phyloP scores from a whole-genome alignment of 2,888 invertebrate species.

The Leptarthrus brevirostris region DNA sequence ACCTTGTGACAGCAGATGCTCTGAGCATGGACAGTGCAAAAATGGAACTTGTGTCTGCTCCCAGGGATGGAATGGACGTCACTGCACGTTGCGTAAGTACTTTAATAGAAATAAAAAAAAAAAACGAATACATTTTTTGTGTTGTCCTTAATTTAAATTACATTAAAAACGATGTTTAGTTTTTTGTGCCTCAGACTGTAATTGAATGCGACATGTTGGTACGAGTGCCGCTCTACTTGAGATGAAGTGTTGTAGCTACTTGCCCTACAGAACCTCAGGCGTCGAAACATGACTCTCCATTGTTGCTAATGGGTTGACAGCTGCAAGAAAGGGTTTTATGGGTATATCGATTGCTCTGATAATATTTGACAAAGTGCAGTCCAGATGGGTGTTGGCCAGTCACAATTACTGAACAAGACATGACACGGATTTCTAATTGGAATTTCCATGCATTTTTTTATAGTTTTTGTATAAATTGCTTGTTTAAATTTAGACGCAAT shows the following conservation, averaged over 20 bases:
- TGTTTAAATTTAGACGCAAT: too few relatives aligned
- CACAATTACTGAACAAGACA: neutral
- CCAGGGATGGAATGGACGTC: constrained; percentile 98
- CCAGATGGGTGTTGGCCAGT: neutral
- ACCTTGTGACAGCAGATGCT: constrained; percentile 91
- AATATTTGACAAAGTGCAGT: constrained; percentile 14
- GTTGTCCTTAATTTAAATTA: constrained; percentile 17
- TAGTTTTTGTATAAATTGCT: too few relatives aligned
- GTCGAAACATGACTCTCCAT: constrained; percentile 16
- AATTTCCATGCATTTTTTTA: neutral
- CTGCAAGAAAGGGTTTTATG: constrained; percentile 14
- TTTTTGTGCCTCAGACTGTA: neutral
- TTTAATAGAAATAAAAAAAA: neutral
- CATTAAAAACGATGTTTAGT: neutral
- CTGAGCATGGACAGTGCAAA: constrained; percentile 95
- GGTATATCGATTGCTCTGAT: constrained; percentile 22
- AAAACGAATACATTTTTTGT: neutral
- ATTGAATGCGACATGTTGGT: constrained; percentile 33
- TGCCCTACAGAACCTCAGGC: constrained; percentile 1
- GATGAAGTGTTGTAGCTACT: constrained; percentile 20
- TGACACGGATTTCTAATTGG: neutral
- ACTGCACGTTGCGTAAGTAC: constrained; percentile 94
- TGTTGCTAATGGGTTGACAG: constrained; percentile 30
- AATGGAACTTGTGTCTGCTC: constrained; percentile 98
- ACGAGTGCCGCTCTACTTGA: constrained; percentile 14